Base-by-base conservation (phyloP, 2,113 vertebrate species). In the Lepus americanus region DNA sequence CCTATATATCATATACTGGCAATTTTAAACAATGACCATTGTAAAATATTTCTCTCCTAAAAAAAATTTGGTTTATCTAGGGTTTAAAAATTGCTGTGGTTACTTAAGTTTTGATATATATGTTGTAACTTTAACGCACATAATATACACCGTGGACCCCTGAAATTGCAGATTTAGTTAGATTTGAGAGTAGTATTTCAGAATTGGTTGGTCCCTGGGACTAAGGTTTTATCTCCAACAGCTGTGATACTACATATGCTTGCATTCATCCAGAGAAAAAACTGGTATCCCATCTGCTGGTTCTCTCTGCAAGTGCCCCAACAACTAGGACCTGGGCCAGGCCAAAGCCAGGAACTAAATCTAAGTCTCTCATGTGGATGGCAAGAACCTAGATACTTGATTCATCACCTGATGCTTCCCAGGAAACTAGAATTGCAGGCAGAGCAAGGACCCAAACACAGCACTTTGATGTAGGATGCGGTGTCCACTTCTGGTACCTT, bases 21-120 rank as follows among this genome's bases (percentile, higher is more conserved):
- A 31, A 17, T 82, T 95, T 96, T 89, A 63, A 76, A 94, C 25
- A 88, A 64, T 16, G 17, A 79, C 74, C 27, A 17, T 74, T 90
- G 64, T 84, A 92, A 90, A 85, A 80, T 92, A 85, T 55, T 88
- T 94, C 76, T 94, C 53, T 55, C 8, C 4, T 0, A 2, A 9
- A 13, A 94, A 74, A 74, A 55, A 8, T 92, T 93, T 91, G 79
- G 17, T 94, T 89, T 49, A 31, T 67, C 36, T 72, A 44, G 69
- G 23, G 83, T 95, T 55, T 89, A 89, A 91, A 94, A n/a, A 74
- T 64, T 67, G 31, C 64, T 55, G 12, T 88, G n/a, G 17, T 94
- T 83, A 79, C 36, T 96, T 85, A 29, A 53, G n/a, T 92, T 87
- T 92, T 87, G 82, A 66, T 92, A 63, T 36, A 4, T 80, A 79